These are phyloP conservation scores for Drosophila meridionalis DNA, from an alignment of 2,888 invertebrate species.

Conservation along the genomic window DNA sequence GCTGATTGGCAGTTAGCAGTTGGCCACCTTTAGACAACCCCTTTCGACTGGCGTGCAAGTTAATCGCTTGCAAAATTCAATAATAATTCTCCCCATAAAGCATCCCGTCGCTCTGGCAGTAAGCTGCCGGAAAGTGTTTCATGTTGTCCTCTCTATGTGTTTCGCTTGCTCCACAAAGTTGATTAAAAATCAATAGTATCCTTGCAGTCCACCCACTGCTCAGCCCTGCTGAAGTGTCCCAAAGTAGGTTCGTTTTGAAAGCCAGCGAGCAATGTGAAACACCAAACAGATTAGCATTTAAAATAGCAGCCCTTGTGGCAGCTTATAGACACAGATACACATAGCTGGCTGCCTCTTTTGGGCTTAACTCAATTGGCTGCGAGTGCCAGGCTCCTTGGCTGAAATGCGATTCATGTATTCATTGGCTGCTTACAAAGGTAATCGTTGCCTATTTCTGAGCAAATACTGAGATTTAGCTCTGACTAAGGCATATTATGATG, in stretches of 20 bases:
- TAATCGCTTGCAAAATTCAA: conserved; percentile 82
- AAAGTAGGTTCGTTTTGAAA: conserved; percentile 52
- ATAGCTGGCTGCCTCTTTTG: conserved; percentile 10
- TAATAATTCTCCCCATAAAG: conserved; percentile 66
- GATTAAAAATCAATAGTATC: conserved; percentile 77
- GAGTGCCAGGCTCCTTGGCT: conserved; percentile 12
- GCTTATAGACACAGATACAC: conserved; percentile 13
- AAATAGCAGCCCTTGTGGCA: conserved; percentile 55
- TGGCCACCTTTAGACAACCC: conserved; percentile 11
- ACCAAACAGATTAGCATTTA: conserved; percentile 68
- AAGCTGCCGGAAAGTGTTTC: conserved; percentile 77
- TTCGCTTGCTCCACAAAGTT: conserved; percentile 44
- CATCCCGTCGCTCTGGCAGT: conserved; percentile 41
- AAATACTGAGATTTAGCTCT: background rate
- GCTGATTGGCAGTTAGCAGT: conserved; percentile 27
- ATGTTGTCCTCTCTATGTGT: conserved; percentile 58
- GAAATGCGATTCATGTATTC: conserved; percentile 53
- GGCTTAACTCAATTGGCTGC: conserved; percentile 15
- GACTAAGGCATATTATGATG: background rate
- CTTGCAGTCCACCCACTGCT: conserved; percentile 11
- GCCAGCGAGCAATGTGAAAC: conserved; percentile 47
- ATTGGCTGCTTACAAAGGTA: conserved; percentile 29
- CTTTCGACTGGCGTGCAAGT: conserved; percentile 63
- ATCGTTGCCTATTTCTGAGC: conserved; percentile 52
- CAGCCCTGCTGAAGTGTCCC: conserved; percentile 28